Conservation (phyloP, 1,140 invertebrate species). For the Drosophila parabipectinata region DNA sequence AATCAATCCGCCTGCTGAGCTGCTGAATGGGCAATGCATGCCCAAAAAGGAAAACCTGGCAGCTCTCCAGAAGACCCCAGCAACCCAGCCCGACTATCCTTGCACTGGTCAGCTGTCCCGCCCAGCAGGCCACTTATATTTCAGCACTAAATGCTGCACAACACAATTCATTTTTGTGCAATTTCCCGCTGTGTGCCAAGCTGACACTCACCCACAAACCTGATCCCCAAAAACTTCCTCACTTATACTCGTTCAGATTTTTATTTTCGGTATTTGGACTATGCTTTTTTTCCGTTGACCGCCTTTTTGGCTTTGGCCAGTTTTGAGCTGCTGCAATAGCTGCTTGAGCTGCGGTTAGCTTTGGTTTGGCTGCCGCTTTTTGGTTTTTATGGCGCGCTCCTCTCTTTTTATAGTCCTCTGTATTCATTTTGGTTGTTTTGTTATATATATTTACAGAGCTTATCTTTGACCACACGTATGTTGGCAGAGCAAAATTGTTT, state of each 20-base stretch:
- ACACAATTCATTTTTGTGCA: conserved; percentile 78
- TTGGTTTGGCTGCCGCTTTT: conserved; percentile 69
- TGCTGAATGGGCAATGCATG: conserved; percentile 3
- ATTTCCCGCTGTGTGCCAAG: conserved; percentile 69
- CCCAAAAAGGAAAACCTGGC: conserved; percentile 17
- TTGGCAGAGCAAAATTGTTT: conserved; percentile 81
- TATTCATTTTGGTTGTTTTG: conserved; percentile 33
- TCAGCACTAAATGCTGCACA: conserved; percentile 73
- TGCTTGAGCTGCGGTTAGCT: conserved; percentile 79
- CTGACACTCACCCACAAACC: conserved; percentile 33
- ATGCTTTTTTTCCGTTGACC: conserved; percentile 42
- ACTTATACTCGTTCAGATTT: conserved; percentile 21
- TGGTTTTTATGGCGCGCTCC: conserved; percentile 59
- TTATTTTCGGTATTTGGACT: conserved; percentile 62
- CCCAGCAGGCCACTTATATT: conserved; percentile 52
- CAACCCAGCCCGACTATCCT: background rate
- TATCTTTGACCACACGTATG: conserved; percentile 82
- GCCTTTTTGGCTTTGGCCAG: conserved; percentile 75
- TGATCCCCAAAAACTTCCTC: too few relatives aligned
- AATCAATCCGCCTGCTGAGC: conserved; percentile 30
- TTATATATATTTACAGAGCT: conserved; percentile 73
- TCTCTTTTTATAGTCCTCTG: conserved; percentile 35
- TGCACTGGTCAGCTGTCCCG: conserved; percentile 22
- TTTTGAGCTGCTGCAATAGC: conserved; percentile 74
- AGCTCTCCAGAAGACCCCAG: conserved; percentile 8